Base-by-base conservation (phyloP, 1,140 invertebrate species). In the Neuroterus valhalla region DNA sequence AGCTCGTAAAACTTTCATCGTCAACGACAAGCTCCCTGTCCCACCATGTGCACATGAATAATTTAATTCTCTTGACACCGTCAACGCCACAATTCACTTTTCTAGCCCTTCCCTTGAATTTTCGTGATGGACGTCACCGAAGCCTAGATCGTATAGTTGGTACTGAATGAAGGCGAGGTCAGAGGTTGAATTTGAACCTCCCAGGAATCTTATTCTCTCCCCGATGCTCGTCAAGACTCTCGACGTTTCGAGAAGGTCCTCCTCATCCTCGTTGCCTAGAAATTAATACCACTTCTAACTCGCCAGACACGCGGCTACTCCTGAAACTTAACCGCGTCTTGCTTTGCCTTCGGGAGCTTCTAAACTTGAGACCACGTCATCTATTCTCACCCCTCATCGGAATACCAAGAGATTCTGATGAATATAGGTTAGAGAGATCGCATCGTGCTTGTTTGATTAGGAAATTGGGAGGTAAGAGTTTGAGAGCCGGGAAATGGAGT, bases 261-360 rank as follows among this genome's bases (percentile, higher is more conserved):
- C 72, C 70, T 50, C 45, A 67, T 70, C 52, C 72, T 77, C 76
- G 72, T 83, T 79, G 70, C 72, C 78, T 72, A 66, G 77, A 79
- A 86, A 86, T 86, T 86, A 85, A 86, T 86, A 82, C 81, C 78
- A 82, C 81, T 76, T 80, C 76, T 77, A 84, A 82, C 77, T 82
- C 72, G 66, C 81, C 69, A 84, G 81, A 81, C 81, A 81, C 78
- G 75, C 74, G 79, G 78, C 78, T 81, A 80, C 78, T 79, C 83
- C 81, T 72, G 81, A 77, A 86, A 86, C 80, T 84, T 73, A 69
- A 68, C 68, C 79, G 75, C 76, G 62, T 71, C 50, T 66, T 68
- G 71, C 52, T 44, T 50, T 26, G 23, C 45, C 68, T 69, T 45
- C 21, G 44, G 67, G 46, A 48, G 72, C 71, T 75, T 77, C 73